Conservation (phyloP, 2,113 vertebrate genomes). For the Sminthopsis crassicaudata region DNA sequence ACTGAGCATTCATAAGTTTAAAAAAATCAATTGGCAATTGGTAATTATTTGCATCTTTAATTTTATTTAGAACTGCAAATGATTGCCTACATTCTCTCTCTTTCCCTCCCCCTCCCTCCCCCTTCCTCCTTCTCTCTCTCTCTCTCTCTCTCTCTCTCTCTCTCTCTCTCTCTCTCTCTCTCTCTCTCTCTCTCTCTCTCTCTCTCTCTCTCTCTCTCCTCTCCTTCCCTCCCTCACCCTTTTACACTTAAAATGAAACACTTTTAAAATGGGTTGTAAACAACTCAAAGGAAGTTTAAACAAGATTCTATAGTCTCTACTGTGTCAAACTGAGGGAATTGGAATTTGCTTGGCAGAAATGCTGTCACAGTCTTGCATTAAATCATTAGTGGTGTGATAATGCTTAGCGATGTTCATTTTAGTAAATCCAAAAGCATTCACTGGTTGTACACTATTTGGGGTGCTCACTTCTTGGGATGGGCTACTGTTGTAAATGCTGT, state of each 20-base stretch:
- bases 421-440: slow-evolving; percentile 89
- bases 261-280: not conserved
- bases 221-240: no score
- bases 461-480: slow-evolving; percentile 90
- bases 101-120: no score
- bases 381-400: slow-evolving; percentile 88
- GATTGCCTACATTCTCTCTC: not conserved
- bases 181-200: no score
- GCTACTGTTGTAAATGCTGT: slow-evolving; percentile 95
- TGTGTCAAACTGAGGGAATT: slow-evolving; percentile 88
- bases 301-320: not conserved
- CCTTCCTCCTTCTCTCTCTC: no score
- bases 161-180: no score
- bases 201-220: no score
- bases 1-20: not conserved
- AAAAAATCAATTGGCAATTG: not conserved
- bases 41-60: not conserved
- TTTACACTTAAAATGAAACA: no score
- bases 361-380: slow-evolving; percentile 88
- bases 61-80: not conserved
- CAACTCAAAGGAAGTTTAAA: not conserved
- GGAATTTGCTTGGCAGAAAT: slow-evolving; percentile 90
- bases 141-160: no score
- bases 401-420: slow-evolving; percentile 93
- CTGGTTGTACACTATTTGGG: slow-evolving; percentile 88